Conservation (phyloP, 1,140 invertebrate genomes). For the Neotoxoptera formosana region DNA sequence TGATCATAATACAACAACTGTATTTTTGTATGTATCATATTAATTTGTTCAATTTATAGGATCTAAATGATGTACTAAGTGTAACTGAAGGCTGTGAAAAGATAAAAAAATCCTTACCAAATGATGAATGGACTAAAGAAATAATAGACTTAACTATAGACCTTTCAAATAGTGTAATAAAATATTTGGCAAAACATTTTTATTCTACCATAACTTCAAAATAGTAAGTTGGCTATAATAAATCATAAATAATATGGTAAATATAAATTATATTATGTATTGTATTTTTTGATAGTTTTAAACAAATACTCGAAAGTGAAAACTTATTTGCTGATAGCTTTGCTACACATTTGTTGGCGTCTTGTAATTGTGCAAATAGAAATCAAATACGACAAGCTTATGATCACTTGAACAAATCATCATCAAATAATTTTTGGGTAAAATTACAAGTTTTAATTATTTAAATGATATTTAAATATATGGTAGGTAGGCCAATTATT, state of each 20-base stretch:
- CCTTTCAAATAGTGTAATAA: slow-evolving; percentile 72
- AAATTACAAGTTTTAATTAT: background rate
- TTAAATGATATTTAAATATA: slow-evolving; percentile 1
- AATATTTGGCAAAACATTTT: slow-evolving; percentile 73
- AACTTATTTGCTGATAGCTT: slow-evolving; percentile 46
- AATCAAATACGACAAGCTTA: slow-evolving; percentile 54
- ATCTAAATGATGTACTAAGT: slow-evolving; percentile 71
- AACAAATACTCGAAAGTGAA: slow-evolving; percentile 54
- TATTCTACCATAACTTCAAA: slow-evolving; percentile 71
- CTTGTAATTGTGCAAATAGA: slow-evolving; percentile 55
- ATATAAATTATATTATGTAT: background rate
- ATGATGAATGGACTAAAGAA: slow-evolving; percentile 76
- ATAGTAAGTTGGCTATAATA: slow-evolving; percentile 60
- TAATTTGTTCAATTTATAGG: slow-evolving; percentile 64
- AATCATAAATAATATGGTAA: background rate
- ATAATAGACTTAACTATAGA: slow-evolving; percentile 73
- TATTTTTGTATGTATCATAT: slow-evolving; percentile 23
- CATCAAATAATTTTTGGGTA: slow-evolving; percentile 56
- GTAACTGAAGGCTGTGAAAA: slow-evolving; percentile 76
- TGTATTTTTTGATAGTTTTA: slow-evolving; percentile 40
- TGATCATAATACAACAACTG: slow-evolving; percentile 23
- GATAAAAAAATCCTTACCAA: slow-evolving; percentile 72
- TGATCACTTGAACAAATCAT: slow-evolving; percentile 52
- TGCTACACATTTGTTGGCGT: slow-evolving; percentile 53
- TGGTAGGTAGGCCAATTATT: background rate